phyloP scores from a whole-genome alignment of 2,797 vertebrate genomes.

The Danio aesculapii region DNA sequence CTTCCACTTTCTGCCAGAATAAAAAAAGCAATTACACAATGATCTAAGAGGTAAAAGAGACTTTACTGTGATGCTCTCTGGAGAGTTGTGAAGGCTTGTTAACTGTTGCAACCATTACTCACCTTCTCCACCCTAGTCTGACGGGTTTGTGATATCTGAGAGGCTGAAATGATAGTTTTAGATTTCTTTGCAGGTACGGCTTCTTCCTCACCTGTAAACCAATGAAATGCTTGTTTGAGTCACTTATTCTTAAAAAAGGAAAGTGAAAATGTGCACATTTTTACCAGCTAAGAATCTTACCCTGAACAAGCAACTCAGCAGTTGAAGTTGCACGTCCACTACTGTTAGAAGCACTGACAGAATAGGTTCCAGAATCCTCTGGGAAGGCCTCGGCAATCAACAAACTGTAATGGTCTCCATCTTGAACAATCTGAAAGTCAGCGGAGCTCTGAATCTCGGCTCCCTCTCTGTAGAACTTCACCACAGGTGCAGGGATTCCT shows the following conservation, averaged over 20 bases:
- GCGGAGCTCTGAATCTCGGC: slow-evolving; percentile 98
- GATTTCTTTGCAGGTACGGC: slow-evolving; percentile 94
- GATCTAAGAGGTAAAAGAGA: neutral
- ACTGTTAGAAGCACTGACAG: slow-evolving; percentile 93
- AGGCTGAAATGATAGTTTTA: slow-evolving; percentile 91
- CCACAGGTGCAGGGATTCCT: slow-evolving; percentile 96
- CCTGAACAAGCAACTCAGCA: slow-evolving; percentile 93
- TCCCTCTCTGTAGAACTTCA: slow-evolving; percentile 98
- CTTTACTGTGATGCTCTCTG: neutral
- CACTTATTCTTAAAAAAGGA: neutral
- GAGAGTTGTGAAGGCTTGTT: neutral
- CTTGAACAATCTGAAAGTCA: slow-evolving; percentile 96
- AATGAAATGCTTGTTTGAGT: neutral
- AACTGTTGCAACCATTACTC: slow-evolving; percentile 22
- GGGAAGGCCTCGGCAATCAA: slow-evolving; percentile 96
- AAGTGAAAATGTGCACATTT: neutral
- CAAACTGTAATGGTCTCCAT: slow-evolving; percentile 96
- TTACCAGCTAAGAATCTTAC: slow-evolving; percentile 67
- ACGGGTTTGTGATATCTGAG: slow-evolving; percentile 91
- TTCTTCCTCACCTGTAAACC: slow-evolving; percentile 84
- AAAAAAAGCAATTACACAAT: neutral
- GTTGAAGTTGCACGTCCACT: slow-evolving; percentile 97
- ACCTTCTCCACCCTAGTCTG: slow-evolving; percentile 91
- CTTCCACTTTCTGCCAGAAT: slow-evolving; percentile 81
- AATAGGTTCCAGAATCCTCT: slow-evolving; percentile 97